A percentile compares a stretch with the other conserved stretches of the same genome.
Conservation (phyloP, 2,113 vertebrate genomes). For the Lucifuga dentata region DNA sequence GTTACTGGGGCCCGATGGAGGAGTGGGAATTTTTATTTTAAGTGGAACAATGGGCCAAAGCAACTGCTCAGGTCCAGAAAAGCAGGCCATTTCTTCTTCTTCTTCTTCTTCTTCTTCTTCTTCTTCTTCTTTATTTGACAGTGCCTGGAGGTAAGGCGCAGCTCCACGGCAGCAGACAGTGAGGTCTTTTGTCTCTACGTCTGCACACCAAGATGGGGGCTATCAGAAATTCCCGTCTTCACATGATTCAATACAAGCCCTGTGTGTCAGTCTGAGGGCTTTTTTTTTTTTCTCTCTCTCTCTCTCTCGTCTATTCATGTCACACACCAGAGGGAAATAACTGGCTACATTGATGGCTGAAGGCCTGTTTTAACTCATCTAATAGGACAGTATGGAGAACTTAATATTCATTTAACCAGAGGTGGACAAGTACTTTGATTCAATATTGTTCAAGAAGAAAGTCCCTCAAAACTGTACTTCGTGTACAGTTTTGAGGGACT, state of each 20-base stretch:
- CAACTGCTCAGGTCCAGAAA: conserved; percentile 88
- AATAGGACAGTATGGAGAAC: conserved; percentile 57
- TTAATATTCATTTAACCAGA: conserved; percentile 57
- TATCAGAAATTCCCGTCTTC: conserved; percentile 87
- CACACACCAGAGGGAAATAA: conserved; percentile 71
- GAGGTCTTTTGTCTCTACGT: conserved; percentile 90
- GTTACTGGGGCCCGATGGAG: conserved; percentile 84
- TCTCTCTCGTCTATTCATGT: conserved; percentile 85
- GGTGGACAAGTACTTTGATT: no score
- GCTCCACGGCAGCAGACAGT: conserved; percentile 88
- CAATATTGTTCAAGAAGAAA: no score
- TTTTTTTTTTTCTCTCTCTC: no score
- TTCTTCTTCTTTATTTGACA: conserved; percentile 81
- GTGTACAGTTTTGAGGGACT: no score
- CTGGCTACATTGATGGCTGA: conserved; percentile 52
- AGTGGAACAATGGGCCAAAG: conserved; percentile 84
- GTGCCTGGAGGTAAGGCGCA: conserved; percentile 90
- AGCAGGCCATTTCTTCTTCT: conserved; percentile 77
- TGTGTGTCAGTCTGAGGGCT: conserved; percentile 85
- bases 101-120: conserved; percentile 47
- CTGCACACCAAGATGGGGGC: conserved; percentile 88
- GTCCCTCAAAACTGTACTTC: no score
- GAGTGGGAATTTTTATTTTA: conserved; percentile 59
- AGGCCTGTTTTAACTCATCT: conserved; percentile 78
- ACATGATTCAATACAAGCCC: conserved; percentile 90